phyloP scores from a whole-genome alignment of 2,888 invertebrate genomes.

The Drosophila aldrichi region DNA sequence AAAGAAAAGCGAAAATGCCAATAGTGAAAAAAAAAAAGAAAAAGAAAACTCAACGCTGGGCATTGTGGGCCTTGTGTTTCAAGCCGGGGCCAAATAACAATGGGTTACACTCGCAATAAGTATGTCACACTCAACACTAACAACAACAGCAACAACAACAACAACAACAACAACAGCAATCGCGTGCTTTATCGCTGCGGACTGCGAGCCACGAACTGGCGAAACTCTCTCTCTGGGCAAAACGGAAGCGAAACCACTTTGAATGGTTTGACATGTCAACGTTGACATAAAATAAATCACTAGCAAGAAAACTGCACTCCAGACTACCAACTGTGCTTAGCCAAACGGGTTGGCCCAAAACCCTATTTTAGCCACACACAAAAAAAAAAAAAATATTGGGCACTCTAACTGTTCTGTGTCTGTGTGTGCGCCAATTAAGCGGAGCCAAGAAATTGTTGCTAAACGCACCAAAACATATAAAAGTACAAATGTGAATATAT shows the following conservation, averaged over 20 bases:
- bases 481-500: slow-evolving; percentile 56
- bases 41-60: slow-evolving; percentile 32
- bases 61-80: slow-evolving; percentile 47
- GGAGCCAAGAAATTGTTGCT: slow-evolving; percentile 65
- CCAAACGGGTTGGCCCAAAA: slow-evolving; percentile 37
- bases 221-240: slow-evolving; percentile 46
- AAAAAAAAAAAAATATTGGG: slow-evolving; percentile 53
- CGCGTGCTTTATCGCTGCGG: slow-evolving; percentile 77
- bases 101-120: slow-evolving; percentile 49
- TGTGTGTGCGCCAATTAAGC: slow-evolving; percentile 70
- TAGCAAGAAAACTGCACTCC: slow-evolving; percentile 66
- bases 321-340: slow-evolving; percentile 48
- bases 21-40: slow-evolving; percentile 33
- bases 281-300: slow-evolving; percentile 82
- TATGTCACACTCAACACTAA: slow-evolving; percentile 56
- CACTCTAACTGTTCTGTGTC: slow-evolving; percentile 57
- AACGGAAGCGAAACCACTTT: slow-evolving; percentile 80
- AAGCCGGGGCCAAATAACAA: slow-evolving; percentile 51
- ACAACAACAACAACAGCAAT: slow-evolving; percentile 52
- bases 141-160: slow-evolving; percentile 27
- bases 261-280: slow-evolving; percentile 83
- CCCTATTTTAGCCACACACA: slow-evolving; percentile 14
- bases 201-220: slow-evolving; percentile 39
- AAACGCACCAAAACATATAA: slow-evolving; percentile 33
- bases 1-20: slow-evolving; percentile 21